Conservation (phyloP, 2,113 vertebrate genomes). For the Leuciscus idus region DNA sequence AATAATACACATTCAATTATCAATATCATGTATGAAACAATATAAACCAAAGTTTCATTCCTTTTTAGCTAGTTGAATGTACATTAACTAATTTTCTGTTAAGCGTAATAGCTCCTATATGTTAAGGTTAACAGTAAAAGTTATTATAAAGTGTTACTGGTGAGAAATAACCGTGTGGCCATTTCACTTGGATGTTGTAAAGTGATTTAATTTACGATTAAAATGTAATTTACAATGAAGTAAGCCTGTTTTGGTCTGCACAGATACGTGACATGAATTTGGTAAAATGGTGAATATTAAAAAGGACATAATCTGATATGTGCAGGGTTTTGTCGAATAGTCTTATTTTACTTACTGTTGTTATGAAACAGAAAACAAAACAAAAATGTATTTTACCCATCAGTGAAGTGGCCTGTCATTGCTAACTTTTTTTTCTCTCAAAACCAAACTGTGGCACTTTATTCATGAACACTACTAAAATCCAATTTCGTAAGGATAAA, state of each 20-base stretch:
- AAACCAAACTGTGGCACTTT: conserved; percentile 83
- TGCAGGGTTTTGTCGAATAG: conserved; percentile 36
- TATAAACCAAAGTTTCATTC: conserved; percentile 7
- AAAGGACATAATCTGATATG: conserved; percentile 40
- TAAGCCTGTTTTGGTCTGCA: conserved; percentile 35
- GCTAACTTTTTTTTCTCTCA: conserved; percentile 65
- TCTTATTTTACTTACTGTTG: conserved; percentile 43
- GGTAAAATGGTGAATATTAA: conserved; percentile 27
- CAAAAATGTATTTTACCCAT: conserved; percentile 53
- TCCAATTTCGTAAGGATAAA: conserved; percentile 61
- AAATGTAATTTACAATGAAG: conserved; percentile 38
- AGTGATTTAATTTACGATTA: conserved; percentile 23
- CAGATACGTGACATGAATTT: conserved; percentile 26
- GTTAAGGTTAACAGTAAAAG: conserved; percentile 1
- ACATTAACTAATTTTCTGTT: not conserved
- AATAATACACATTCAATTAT: not conserved
- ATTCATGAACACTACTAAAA: conserved; percentile 69
- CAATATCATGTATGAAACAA: not conserved
- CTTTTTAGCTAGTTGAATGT: conserved; percentile 11
- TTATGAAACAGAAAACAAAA: conserved; percentile 42
- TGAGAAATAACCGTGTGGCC: conserved; percentile 29
- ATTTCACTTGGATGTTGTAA: conserved; percentile 48
- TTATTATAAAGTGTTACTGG: conserved; percentile 28
- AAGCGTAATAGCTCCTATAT: not conserved
- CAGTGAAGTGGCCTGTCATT: conserved; percentile 52